These are phyloP conservation scores for Parotia lawesii DNA, from an alignment of 2,113 vertebrate genomes.

Conservation along the genomic window DNA sequence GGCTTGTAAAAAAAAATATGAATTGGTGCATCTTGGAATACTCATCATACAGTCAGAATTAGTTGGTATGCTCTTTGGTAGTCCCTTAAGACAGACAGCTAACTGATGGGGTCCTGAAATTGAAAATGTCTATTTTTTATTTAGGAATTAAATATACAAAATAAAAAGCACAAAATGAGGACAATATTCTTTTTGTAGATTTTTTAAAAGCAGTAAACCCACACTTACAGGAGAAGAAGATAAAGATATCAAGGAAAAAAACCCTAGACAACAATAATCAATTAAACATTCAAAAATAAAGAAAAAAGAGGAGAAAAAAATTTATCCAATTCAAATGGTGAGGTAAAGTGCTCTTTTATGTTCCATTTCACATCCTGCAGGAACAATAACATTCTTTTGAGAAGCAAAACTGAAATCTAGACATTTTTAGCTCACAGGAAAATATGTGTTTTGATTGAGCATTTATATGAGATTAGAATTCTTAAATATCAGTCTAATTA, in stretches of 20 bases:
- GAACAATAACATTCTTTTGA: conserved; percentile 71
- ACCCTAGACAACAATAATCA: conserved; percentile 41
- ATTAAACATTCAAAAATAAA: conserved; percentile 64
- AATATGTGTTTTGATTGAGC: conserved; percentile 67
- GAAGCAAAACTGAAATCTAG: conserved; percentile 68
- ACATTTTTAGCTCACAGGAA: conserved; percentile 66
- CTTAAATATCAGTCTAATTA: conserved; percentile 57
- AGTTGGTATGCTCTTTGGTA: not conserved
- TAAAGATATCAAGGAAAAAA: not conserved
- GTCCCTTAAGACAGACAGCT: not conserved
- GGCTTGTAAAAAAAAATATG: not conserved
- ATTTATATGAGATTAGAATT: conserved; percentile 59
- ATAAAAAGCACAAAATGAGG: not conserved
- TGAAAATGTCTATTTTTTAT: not conserved
- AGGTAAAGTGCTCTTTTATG: conserved; percentile 61
- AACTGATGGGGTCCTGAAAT: not conserved
- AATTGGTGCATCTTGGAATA: not conserved
- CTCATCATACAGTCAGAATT: not conserved
- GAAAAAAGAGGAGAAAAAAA: conserved; percentile 27
- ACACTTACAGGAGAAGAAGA: not conserved
- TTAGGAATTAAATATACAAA: not conserved
- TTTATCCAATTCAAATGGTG: conserved; percentile 51
- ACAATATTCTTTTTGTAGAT: not conserved
- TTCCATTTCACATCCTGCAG: conserved; percentile 17
- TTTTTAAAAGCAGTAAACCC: not conserved